Evolutionary conservation across 2,888 invertebrate species (phyloP).

Genomic region (Timandra comae): DNA sequence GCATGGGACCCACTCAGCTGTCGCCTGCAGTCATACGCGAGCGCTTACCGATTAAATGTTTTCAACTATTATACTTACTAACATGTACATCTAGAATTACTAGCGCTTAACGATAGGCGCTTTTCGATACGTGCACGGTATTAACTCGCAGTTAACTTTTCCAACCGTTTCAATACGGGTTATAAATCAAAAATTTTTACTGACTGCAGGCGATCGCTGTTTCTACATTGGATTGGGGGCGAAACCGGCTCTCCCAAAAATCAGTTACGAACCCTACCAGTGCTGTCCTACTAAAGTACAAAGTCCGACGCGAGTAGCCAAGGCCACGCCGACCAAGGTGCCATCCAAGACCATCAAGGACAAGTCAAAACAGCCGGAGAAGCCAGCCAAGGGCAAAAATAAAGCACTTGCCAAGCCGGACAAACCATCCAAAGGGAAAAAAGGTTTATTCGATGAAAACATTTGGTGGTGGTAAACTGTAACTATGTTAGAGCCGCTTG

Average conservation of each 20-base stretch:
- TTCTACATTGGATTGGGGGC: conserved; percentile 97
- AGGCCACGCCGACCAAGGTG: conserved; percentile 80
- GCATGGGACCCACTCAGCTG: conserved; percentile 77
- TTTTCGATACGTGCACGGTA: conserved; percentile 59
- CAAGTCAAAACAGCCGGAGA: conserved; percentile 53
- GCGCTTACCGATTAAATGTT: conserved; percentile 72
- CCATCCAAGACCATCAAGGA: conserved; percentile 72
- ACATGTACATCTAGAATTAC: conserved; percentile 66
- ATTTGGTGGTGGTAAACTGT: conserved; percentile 85
- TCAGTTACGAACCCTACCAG: conserved; percentile 92
- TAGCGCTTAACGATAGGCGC: conserved; percentile 64
- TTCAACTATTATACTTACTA: conserved; percentile 69
- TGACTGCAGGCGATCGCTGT: conserved; percentile 97
- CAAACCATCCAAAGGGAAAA: conserved; percentile 80
- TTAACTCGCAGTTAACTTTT: conserved; percentile 68
- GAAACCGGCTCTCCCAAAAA: conserved; percentile 84
- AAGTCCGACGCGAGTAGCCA: conserved; percentile 87
- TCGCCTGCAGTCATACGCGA: conserved; percentile 81
- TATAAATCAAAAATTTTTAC: conserved; percentile 88
- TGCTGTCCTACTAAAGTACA: conserved; percentile 92
- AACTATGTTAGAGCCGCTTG: conserved; percentile 26
- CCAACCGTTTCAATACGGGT: conserved; percentile 57
- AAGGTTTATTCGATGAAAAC: conserved; percentile 92
- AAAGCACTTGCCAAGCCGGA: conserved; percentile 76
- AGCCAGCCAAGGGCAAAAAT: conserved; percentile 62